Percentiles rank a stretch among this genome's conserved stretches.
Evolutionary conservation across 1,140 invertebrate species (phyloP).

Genomic region (Ylistrum balloti): DNA sequence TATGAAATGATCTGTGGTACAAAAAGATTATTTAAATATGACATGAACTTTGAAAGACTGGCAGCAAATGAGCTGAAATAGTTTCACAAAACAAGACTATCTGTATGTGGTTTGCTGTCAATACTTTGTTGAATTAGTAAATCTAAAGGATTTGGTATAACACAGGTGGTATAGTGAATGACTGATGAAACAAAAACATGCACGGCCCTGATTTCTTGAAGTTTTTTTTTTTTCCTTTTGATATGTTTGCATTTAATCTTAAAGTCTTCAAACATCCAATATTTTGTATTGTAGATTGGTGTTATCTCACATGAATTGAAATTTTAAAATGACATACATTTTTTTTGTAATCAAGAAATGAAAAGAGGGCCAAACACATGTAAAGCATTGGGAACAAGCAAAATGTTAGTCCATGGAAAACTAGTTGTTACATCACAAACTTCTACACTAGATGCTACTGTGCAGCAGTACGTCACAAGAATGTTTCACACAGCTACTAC

Average conservation of each 20-base stretch:
- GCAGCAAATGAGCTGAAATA: too few species aligned
- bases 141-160: neutral
- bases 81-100: too few species aligned
- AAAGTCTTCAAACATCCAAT: constrained; percentile 10
- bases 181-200: neutral
- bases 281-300: too few species aligned
- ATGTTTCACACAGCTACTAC: neutral
- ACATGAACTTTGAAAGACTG: too few species aligned
- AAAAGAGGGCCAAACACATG: neutral
- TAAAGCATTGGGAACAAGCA: neutral
- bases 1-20: too few species aligned
- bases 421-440: neutral
- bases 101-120: neutral
- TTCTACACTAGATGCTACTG: neutral
- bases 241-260: too few species aligned
- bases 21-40: too few species aligned
- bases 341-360: neutral
- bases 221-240: neutral
- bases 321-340: neutral
- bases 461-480: constrained; percentile 25
- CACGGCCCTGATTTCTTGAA: neutral
- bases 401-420: neutral
- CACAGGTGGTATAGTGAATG: neutral
- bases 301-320: neutral
- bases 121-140: neutral